A percentile compares a stretch with the other conserved stretches of the same genome.
These are phyloP conservation scores for Magallana angulata DNA, from an alignment of 1,140 invertebrate genomes.

Conservation along the genomic window DNA sequence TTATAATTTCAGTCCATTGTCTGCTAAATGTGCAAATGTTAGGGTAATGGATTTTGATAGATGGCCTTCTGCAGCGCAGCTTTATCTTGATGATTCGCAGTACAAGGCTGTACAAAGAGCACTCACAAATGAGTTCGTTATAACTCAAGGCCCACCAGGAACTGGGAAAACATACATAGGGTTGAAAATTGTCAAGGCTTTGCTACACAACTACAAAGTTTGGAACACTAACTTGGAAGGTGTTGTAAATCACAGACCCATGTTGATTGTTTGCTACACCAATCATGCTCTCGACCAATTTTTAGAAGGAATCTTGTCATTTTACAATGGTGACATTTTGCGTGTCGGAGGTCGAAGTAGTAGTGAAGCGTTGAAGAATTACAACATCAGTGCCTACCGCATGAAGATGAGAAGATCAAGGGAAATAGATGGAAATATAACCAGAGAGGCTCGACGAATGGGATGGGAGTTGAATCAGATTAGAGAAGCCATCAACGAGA, in stretches of 20 bases:
- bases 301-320: conserved; percentile 83
- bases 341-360: conserved; percentile 88
- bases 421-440: conserved; percentile 40
- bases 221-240: conserved; percentile 61
- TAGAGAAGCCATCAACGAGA: conserved; percentile 51
- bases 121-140: conserved; percentile 80
- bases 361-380: conserved; percentile 71
- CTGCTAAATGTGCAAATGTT: conserved; percentile 42
- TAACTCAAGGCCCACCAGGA: conserved; percentile 86
- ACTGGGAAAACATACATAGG: conserved; percentile 78
- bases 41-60: conserved; percentile 57
- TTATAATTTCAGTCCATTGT: conserved; percentile 51
- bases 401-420: conserved; percentile 32
- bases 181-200: conserved; percentile 76
- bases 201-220: conserved; percentile 73
- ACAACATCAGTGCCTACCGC: conserved; percentile 55
- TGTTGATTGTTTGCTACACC: conserved; percentile 90
- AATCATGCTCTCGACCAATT: conserved; percentile 95
- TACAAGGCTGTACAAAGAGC: conserved; percentile 79
- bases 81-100: conserved; percentile 80
- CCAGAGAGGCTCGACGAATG: conserved; percentile 23
- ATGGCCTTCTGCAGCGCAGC: conserved; percentile 69
- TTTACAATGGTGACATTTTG: conserved; percentile 80
- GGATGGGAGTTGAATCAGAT: conserved; percentile 34
- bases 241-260: conserved; percentile 78